A percentile compares a stretch with the other conserved stretches of the same genome.
phyloP scores from a whole-genome alignment of 2,113 vertebrate species.

The Cathartes aura region DNA sequence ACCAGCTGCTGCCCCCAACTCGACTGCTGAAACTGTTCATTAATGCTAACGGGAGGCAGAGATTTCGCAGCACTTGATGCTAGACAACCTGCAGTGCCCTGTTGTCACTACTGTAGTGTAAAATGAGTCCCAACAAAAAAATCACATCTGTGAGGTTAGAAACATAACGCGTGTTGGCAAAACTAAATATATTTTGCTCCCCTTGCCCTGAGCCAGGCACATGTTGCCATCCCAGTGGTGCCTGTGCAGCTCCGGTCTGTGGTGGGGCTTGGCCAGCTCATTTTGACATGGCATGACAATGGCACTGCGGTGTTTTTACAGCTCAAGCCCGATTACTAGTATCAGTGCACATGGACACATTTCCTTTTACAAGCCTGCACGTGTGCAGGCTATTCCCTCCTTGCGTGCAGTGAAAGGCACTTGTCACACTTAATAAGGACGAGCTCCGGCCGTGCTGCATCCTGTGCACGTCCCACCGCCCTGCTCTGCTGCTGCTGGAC shows the following conservation, averaged over 20 bases:
- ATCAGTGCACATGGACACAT: rapidly evolving
- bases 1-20: neutral
- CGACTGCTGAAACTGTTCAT: rapidly evolving
- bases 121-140: neutral
- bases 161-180: rapidly evolving
- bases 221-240: rapidly evolving
- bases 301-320: neutral
- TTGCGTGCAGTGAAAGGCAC: rapidly evolving
- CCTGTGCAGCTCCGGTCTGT: rapidly evolving
- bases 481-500: neutral
- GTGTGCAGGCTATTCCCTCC: neutral
- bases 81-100: neutral
- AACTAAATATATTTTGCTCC: neutral
- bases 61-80: rapidly evolving
- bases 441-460: rapidly evolving
- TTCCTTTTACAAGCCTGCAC: neutral
- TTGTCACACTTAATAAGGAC: rapidly evolving
- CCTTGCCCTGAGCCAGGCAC: neutral
- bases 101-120: rapidly evolving
- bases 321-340: rapidly evolving
- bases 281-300: neutral
- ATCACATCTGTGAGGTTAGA: rapidly evolving
- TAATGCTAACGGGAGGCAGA: rapidly evolving
- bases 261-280: neutral
- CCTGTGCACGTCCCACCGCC: rapidly evolving